Evolutionary conservation across 1,140 invertebrate genomes (phyloP), one percentile per base, ranked within the genome.

Genomic region (Xylocopa sonorina): DNA sequence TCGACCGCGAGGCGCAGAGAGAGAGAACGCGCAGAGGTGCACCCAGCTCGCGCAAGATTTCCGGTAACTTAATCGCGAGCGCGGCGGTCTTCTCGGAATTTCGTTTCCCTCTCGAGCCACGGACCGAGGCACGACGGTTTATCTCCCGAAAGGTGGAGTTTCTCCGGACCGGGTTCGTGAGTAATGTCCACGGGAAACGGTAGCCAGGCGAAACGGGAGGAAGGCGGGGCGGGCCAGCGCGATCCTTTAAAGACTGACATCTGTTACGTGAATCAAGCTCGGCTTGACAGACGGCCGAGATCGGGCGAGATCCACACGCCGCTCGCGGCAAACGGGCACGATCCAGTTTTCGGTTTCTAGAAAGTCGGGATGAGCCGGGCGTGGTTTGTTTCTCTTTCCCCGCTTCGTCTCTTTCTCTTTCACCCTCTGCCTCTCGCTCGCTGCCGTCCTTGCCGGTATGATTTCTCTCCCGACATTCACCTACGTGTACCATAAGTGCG

Each of bases 271-370:
- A 86, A 85, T 85, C 83, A 78, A 77, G 67, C 63, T 32, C 57
- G 46, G 7, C 57, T n/a, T 32, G 80, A 71, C 83, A n/a, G 72
- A 67, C 63, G 76, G 63, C 67, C 76, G 84, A 85, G 83, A 86
- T 86, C 84, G 60, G 46, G 46, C 67, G 73, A 81, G 69, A 85
- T 85, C 71, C 78, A 63, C 64, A 53, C 21, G 87, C 63, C 58
- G 74, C 55, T n/a, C n/a, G n/a, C n/a, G n/a, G n/a, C n/a, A n/a
- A n/a, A n/a, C 71, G 66, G 74, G 29, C 75, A 77, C 86, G 89
- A 91, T 91, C 90, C 89, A 91, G 90, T 91, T 90, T 91, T 90
- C 84, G 89, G 89, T 86, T 89, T 91, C 88, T 91, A 91, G 90
- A 91, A 91, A 91, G 90, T 90, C 78, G 81, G 85, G 89, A 90